These are phyloP conservation scores for Lepus americanus DNA, from an alignment of 2,113 vertebrate species.

Conservation along the genomic window DNA sequence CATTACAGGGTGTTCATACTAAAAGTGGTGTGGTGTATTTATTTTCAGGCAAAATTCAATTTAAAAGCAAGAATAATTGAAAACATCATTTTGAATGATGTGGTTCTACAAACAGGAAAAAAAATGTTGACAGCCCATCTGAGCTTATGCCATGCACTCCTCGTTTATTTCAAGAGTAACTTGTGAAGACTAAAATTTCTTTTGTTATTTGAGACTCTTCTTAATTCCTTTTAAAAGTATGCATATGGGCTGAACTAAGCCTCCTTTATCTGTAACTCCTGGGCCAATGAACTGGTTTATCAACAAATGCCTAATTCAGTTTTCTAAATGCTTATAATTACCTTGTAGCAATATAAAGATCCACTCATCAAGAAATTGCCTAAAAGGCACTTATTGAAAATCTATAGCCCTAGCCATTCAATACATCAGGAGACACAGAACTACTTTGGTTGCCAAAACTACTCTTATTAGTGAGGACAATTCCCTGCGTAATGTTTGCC, in stretches of 20 bases:
- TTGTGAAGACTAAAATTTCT: slow-evolving; percentile 30
- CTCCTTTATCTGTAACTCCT: not conserved
- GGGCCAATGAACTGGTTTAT: not conserved
- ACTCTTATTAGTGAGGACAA: not conserved
- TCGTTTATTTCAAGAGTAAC: not conserved
- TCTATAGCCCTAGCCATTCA: not conserved
- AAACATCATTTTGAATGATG: slow-evolving; percentile 70
- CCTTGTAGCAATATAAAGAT: not conserved
- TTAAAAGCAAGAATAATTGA: slow-evolving; percentile 73
- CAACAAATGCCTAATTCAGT: not conserved
- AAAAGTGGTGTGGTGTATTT: slow-evolving; percentile 62
- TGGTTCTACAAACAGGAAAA: slow-evolving; percentile 59
- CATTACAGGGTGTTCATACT: slow-evolving; percentile 59
- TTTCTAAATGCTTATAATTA: not conserved
- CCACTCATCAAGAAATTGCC: not conserved
- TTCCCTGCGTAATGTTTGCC: not conserved
- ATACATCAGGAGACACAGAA: not conserved
- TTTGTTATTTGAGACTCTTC: slow-evolving; percentile 43
- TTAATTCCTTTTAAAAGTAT: slow-evolving; percentile 23
- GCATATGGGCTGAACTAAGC: not conserved
- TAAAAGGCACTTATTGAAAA: fast-evolving
- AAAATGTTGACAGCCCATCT: slow-evolving; percentile 45
- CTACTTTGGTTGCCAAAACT: not conserved
- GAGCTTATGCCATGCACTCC: not conserved
- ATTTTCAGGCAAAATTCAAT: slow-evolving; percentile 70